These are phyloP conservation scores for Scolanthus callimorphus DNA, from an alignment of 92 coral and sea anemone species.

Conservation along the genomic window DNA sequence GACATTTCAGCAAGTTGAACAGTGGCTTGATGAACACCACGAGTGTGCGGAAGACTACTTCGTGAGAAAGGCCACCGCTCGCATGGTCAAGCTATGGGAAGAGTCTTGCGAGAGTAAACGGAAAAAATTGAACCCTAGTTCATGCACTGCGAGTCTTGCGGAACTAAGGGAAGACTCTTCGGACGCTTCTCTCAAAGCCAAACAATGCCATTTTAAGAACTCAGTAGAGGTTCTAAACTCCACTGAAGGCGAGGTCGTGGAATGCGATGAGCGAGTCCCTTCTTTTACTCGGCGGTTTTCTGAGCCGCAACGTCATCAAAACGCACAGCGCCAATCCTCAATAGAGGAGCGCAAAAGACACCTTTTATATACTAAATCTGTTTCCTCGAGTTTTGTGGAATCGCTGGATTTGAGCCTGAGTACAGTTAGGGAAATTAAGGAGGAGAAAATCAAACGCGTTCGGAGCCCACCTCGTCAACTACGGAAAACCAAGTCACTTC, in stretches of 20 bases:
- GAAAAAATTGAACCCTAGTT: conserved; percentile 36
- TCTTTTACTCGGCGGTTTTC: conserved; percentile 63
- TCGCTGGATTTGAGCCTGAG: conserved; percentile 85
- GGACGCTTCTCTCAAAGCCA: conserved; percentile 33
- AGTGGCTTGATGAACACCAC: conserved; percentile 92
- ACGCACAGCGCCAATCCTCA: conserved; percentile 47
- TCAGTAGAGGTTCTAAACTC: conserved; percentile 78
- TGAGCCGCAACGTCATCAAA: conserved; percentile 68
- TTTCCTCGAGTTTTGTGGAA: conserved; percentile 74
- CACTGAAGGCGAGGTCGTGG: conserved; percentile 44
- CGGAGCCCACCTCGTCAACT: conserved; percentile 82
- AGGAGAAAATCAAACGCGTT: conserved; percentile 63
- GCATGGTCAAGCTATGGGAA: conserved; percentile 90
- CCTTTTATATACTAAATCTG: conserved; percentile 38
- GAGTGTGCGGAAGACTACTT: conserved; percentile 86
- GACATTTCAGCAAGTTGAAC: conserved; percentile 89
- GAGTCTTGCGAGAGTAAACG: conserved; percentile 50
- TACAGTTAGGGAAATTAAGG: conserved; percentile 65
- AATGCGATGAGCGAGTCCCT: conserved; percentile 20
- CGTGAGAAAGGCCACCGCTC: conserved; percentile 84
- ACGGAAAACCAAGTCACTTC: conserved; percentile 89
- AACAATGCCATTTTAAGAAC: conserved; percentile 80
- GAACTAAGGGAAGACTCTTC: conserved; percentile 38
- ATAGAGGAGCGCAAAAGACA: conserved; percentile 55
- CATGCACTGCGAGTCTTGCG: conserved; percentile 36